phyloP scores from a whole-genome alignment of 2,797 vertebrate genomes.

The Gymnothorax reevesii region DNA sequence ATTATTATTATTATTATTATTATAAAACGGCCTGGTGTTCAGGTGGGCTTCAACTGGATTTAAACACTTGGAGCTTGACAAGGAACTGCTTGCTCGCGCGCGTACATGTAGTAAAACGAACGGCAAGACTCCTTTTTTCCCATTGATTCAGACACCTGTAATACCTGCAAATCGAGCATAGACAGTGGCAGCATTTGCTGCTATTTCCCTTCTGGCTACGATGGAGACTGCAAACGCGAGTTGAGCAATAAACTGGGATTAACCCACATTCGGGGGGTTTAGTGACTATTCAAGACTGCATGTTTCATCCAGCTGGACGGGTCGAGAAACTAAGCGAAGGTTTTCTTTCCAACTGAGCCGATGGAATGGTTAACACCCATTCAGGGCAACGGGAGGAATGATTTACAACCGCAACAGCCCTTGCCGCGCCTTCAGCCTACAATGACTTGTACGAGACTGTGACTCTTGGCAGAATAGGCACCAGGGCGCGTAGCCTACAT shows the following conservation, averaged over 20 bases:
- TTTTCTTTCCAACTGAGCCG: background rate
- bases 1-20: background rate
- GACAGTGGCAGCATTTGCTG: slow-evolving; percentile 12
- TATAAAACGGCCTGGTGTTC: background rate
- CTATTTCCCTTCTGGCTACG: slow-evolving; percentile 44
- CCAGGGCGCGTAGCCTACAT: background rate
- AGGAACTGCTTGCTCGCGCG: background rate
- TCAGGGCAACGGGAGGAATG: background rate
- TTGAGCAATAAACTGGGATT: slow-evolving; percentile 27
- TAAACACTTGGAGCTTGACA: background rate
- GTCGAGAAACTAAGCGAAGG: slow-evolving; percentile 10
- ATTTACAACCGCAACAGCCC: background rate
- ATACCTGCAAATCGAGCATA: slow-evolving; percentile 48
- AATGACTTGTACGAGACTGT: background rate
- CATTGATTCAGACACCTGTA: slow-evolving; percentile 43
- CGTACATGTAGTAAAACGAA: background rate
- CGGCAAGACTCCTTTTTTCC: background rate
- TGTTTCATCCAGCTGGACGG: slow-evolving; percentile 5
- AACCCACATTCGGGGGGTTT: slow-evolving; percentile 8
- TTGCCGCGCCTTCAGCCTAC: background rate
- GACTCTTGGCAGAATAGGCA: background rate
- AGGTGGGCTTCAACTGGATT: background rate
- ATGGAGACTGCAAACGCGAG: slow-evolving; percentile 14
- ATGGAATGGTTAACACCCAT: background rate
- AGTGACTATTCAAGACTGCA: slow-evolving; percentile 28